Percentiles rank a stretch among this genome's conserved stretches.
Evolutionary conservation across 53 echinoderm and acorn worm genomes (phyloP).

Genomic region (Actinopyga echinites): DNA sequence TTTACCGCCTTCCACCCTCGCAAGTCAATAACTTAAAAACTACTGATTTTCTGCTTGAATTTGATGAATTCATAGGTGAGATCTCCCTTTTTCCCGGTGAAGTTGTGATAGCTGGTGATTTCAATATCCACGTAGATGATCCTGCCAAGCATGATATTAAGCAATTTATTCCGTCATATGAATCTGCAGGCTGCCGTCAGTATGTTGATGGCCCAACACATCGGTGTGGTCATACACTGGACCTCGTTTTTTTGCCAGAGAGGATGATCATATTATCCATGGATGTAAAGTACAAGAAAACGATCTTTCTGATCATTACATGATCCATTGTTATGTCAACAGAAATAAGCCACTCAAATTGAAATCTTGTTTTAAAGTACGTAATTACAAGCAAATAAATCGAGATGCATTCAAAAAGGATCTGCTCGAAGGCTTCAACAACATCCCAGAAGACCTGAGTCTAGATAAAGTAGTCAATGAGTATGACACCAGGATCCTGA

Average conservation of each 20-base stretch:
- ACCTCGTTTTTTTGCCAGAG: not conserved
- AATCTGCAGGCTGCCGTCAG: constrained; percentile 1
- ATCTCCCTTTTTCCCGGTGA: not conserved
- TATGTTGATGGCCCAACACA: constrained; percentile 17
- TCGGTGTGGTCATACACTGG: constrained; percentile 15
- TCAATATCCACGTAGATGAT: constrained; percentile 24
- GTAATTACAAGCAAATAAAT: not conserved
- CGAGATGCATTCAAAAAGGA: not conserved
- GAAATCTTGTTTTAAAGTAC: not conserved
- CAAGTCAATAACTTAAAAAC: too few relatives aligned
- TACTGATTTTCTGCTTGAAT: not conserved
- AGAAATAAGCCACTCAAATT: not conserved
- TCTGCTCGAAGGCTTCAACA: not conserved
- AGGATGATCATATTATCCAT: not conserved
- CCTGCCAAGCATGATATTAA: not conserved
- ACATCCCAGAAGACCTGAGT: not conserved
- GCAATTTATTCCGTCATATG: constrained; percentile 9
- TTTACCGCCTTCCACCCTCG: too few relatives aligned
- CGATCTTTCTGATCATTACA: constrained; percentile 7
- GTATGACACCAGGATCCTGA: not conserved
- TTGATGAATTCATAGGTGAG: constrained; percentile 28
- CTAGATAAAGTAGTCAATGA: not conserved
- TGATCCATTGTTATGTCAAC: constrained; percentile 2
- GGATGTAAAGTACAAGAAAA: constrained; percentile 7
- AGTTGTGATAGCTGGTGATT: constrained; percentile 14